Base-by-base conservation (phyloP, 2,113 vertebrate genomes). In the Pituophis catenifer region DNA sequence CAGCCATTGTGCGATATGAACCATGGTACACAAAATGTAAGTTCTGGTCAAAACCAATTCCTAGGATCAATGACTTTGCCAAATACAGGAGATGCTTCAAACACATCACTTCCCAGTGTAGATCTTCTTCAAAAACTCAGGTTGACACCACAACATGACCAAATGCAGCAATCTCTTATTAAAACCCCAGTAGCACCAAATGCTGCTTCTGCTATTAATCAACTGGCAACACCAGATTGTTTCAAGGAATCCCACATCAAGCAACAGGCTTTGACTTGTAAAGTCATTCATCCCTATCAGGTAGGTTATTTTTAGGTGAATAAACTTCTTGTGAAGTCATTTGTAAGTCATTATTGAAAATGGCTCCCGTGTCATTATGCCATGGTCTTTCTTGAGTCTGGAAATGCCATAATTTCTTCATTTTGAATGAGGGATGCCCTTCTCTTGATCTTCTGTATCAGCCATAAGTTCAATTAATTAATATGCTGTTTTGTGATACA, bases 141-240 rank as follows among this genome's bases (percentile, higher is more conserved):
- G 97, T 97, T 98, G 50, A 97, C 98, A 1, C 95, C 97, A 5
- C 98, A 98, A 91, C 97, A 98, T 62, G 97, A 98, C 93, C 97
- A 98, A 96, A 96, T 97, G 90, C 98, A 96, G 50, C 97, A 97
- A 44, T 95, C 98, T n/a, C 97, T 98, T 89, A 92, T 97, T 95
- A 99, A 99, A 96, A 97, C 98, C 53, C 93, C 97, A 62, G 92
- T 98, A 8, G 98, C 98, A 24, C 98, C 99, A 33, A 98, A 95
- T 94, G 98, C 98, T 95, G 96, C 98, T 94, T 97, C 98, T 85
- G 95, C 97, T 0, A 85, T 97, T 21, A 97, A 98, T 95, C 96
- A 98, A 0, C 97, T 99, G 95, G 98, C 98, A 93, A 99, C 99
- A 0, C 99, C 99, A 53, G 98, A 99, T 95, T 99, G 98, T 96